phyloP scores from a whole-genome alignment of 2,888 invertebrate genomes.

The Thecophora atra region DNA sequence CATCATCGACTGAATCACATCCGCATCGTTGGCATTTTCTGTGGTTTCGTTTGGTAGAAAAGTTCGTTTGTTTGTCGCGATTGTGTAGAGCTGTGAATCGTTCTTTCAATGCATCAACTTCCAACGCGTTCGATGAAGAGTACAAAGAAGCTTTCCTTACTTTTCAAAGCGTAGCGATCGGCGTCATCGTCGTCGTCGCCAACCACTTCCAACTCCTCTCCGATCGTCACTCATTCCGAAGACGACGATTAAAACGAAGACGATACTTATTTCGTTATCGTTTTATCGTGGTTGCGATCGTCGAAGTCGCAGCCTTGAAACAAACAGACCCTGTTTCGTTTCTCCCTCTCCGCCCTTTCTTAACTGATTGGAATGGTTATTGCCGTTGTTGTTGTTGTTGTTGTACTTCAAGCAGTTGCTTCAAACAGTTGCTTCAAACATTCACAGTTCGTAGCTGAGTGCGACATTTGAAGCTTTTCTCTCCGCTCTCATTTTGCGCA shows the following conservation, averaged over 20 bases:
- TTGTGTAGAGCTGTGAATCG: too few species aligned
- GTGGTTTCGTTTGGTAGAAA: constrained; percentile 5
- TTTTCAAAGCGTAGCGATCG: too few species aligned
- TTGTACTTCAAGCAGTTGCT: background rate
- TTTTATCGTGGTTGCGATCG: too few species aligned
- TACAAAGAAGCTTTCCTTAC: too few species aligned
- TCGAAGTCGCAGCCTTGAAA: too few species aligned
- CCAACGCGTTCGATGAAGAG: too few species aligned
- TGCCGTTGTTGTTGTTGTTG: background rate
- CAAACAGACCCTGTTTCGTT: background rate
- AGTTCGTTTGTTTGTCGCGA: background rate
- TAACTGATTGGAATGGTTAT: background rate
- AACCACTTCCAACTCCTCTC: background rate
- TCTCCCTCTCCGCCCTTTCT: background rate
- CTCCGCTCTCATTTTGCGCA: background rate
- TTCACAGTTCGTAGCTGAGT: background rate
- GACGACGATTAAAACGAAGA: too few species aligned
- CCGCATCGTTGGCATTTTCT: constrained; percentile 39
- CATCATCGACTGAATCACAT: constrained; percentile 36
- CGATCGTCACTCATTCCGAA: too few species aligned
- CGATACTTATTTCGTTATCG: too few species aligned
- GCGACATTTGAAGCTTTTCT: background rate
- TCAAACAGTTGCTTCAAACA: background rate
- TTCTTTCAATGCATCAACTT: too few species aligned
- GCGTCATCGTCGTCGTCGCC: background rate